Evolutionary conservation across 2,797 vertebrate genomes (phyloP).

Genomic region (Phalanger gymnotis): DNA sequence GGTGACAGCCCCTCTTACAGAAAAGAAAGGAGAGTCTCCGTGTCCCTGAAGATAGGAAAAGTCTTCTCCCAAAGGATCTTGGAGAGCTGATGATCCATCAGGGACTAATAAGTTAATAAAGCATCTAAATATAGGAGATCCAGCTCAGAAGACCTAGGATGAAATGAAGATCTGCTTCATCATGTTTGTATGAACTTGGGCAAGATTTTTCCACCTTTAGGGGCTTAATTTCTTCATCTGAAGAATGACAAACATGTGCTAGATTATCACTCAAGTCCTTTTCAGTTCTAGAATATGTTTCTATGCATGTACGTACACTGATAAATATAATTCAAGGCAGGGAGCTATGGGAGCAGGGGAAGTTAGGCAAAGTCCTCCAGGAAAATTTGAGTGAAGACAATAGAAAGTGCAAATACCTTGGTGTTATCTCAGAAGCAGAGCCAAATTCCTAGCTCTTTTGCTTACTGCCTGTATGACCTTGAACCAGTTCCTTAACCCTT

Average conservation of each 20-base stretch:
- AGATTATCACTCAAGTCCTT: neutral
- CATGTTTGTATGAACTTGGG: neutral
- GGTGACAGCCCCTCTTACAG: neutral
- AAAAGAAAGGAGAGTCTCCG: neutral
- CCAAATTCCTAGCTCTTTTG: neutral
- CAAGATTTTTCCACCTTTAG: neutral
- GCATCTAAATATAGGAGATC: neutral
- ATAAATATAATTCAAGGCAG: neutral
- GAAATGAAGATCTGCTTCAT: neutral
- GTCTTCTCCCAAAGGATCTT: neutral
- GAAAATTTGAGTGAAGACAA: neutral
- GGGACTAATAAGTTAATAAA: neutral
- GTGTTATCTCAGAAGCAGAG: neutral
- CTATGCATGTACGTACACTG: neutral
- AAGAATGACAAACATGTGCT: neutral
- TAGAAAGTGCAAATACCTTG: neutral
- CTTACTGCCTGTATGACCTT: neutral
- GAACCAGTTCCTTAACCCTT: neutral
- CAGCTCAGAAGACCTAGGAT: neutral
- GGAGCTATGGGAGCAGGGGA: neutral
- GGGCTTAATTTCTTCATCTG: neutral
- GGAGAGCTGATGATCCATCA: neutral
- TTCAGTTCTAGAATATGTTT: neutral
- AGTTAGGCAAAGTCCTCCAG: neutral
- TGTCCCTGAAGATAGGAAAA: neutral